A percentile compares a stretch with the other conserved stretches of the same genome.
phyloP scores from a whole-genome alignment of 2,113 vertebrate species.

The Ctenodactylus gundi region DNA sequence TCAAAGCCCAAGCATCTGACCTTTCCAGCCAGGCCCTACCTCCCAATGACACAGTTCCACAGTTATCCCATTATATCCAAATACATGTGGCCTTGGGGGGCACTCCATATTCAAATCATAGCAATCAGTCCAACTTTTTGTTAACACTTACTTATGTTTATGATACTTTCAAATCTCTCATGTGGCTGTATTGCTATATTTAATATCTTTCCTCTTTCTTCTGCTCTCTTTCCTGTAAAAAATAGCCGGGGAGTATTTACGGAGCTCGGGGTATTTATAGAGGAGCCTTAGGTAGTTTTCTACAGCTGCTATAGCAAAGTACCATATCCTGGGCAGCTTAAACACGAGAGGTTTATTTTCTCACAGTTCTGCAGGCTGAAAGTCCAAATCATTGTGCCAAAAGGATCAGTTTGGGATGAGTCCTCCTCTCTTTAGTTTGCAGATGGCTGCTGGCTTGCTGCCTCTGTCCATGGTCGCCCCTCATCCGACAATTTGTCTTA shows the following conservation, averaged over 20 bases:
- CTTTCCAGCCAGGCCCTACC: too few relatives aligned
- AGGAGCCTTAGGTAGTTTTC: background rate
- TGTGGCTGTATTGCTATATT: background rate
- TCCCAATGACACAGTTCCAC: too few relatives aligned
- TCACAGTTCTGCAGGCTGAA: background rate
- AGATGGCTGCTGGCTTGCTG: background rate
- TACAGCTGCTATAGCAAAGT: background rate
- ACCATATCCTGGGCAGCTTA: background rate
- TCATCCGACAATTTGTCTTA: too few relatives aligned
- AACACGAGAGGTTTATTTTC: background rate
- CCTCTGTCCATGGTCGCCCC: background rate
- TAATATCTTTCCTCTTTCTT: background rate
- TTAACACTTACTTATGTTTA: background rate
- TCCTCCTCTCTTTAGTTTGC: background rate
- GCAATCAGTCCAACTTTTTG: background rate
- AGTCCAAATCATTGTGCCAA: background rate
- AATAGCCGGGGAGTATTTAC: background rate
- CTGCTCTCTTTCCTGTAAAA: background rate
- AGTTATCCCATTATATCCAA: too few relatives aligned
- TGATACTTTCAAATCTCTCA: background rate
- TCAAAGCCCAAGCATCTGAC: too few relatives aligned
- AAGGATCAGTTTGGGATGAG: background rate
- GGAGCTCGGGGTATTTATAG: background rate
- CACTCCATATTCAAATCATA: too few relatives aligned
- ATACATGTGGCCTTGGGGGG: too few relatives aligned